phyloP scores from a whole-genome alignment of 2,797 vertebrate species.

The Channallabes apus region DNA sequence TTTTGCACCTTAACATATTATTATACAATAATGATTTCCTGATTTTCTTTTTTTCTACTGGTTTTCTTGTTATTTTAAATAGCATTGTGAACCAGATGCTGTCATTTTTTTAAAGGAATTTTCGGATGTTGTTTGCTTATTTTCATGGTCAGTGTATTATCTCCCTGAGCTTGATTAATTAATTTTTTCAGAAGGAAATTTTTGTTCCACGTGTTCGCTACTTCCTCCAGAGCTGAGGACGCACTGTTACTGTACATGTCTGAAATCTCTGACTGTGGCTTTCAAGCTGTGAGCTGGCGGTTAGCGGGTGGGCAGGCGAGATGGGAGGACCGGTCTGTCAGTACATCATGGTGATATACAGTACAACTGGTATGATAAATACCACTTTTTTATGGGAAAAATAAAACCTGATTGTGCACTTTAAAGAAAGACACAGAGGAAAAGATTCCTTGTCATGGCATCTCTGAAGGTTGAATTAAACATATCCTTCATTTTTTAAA shows the following conservation, averaged over 20 bases:
- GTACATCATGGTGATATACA: neutral
- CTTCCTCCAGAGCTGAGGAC: neutral
- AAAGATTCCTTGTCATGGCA: neutral
- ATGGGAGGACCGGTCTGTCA: neutral
- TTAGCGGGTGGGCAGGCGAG: too few relatives aligned
- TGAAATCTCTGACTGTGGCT: conserved; percentile 38
- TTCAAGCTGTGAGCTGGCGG: neutral
- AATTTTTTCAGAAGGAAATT: neutral
- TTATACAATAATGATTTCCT: neutral
- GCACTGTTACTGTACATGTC: neutral
- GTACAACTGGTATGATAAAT: neutral
- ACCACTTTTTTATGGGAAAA: neutral
- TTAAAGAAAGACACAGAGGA: neutral
- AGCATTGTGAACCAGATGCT: neutral
- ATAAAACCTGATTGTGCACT: conserved; percentile 20
- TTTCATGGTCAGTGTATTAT: neutral
- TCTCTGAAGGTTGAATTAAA: conserved; percentile 34
- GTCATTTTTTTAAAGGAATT: neutral
- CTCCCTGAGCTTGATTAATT: neutral
- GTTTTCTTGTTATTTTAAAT: neutral
- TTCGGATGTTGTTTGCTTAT: neutral
- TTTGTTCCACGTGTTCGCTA: neutral
- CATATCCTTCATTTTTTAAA: conserved; percentile 8
- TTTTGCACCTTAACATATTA: neutral
- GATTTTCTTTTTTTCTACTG: neutral